Evolutionary conservation across 2,797 vertebrate species (phyloP), one percentile per base, ranked within the genome.

Genomic region (Bovichtus diacanthus): DNA sequence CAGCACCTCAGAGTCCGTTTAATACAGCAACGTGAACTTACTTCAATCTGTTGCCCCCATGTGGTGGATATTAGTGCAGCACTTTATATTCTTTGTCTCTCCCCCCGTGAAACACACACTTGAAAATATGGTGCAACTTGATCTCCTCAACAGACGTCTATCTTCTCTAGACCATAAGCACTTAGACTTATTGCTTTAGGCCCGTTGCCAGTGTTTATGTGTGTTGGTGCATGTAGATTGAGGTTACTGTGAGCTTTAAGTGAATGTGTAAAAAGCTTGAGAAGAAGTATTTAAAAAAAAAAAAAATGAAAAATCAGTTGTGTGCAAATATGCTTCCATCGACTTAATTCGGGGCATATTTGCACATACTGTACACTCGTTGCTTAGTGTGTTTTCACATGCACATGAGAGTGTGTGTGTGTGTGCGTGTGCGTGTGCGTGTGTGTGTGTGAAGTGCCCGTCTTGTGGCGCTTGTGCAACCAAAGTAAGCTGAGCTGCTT

Each of bases 21-120:
- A 70, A 13, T 18, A 44, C 60, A 39, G 73, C 50, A 62, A 10
- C 21, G 27, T 70, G 62, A 88, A 81, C 83, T 70, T 51, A 76
- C 84, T 91, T 91, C 81, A 76, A 89, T 84, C 65, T 93, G 84
- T 89, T 88, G 93, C 93, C 93, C 80, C 88, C 93, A 67, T 90
- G 93, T 93, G 93, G 92, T 44, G 15, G 8, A n/a, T 50, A 43
- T 65, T 8, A 39, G 84, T 76, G 86, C 36, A 60, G 58, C 82
- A 78, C n/a, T 53, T 75, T 72, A 25, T 67, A 62, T 44, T 76
- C 58, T 73, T 66, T 59, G 53, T 66, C 54, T 11, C 44, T 39
- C 19, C 51, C 5, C n/a, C 43, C n/a, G 5, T 65, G 13, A 70
- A 59, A 74, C 36, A 60, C 50, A 74, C 55, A 60, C 47, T 63